phyloP scores from a whole-genome alignment of 2,888 invertebrate genomes.

The Nineta flava region DNA sequence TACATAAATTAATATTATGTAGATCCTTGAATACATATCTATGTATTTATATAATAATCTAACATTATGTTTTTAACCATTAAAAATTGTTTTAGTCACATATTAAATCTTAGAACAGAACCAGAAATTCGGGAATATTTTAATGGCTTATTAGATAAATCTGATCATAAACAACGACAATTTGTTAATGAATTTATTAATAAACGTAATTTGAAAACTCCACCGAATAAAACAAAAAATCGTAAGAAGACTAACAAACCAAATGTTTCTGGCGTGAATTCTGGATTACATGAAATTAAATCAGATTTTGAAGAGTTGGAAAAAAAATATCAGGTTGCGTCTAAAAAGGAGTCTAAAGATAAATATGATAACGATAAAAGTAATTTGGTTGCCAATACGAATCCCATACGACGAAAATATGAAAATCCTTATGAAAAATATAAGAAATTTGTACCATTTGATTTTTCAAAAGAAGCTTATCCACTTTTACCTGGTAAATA shows the following conservation, averaged over 20 bases:
- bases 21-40: too few species aligned
- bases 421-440: neutral
- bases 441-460: neutral
- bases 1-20: too few species aligned
- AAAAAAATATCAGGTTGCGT: neutral
- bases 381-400: neutral
- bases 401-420: neutral
- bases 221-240: neutral
- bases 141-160: conserved; percentile 52
- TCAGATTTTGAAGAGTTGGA: neutral
- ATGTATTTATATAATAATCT: too few species aligned
- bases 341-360: neutral
- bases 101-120: conserved; percentile 52
- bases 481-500: neutral
- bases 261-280: neutral
- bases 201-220: conserved; percentile 11
- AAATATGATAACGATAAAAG: neutral
- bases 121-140: conserved; percentile 64
- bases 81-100: conserved; percentile 38
- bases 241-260: neutral
- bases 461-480: neutral
- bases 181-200: conserved; percentile 34
- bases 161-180: conserved; percentile 44
- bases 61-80: neutral
- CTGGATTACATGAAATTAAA: neutral